Conservation (phyloP, 2,113 vertebrate genomes). For the Mugil cephalus region DNA sequence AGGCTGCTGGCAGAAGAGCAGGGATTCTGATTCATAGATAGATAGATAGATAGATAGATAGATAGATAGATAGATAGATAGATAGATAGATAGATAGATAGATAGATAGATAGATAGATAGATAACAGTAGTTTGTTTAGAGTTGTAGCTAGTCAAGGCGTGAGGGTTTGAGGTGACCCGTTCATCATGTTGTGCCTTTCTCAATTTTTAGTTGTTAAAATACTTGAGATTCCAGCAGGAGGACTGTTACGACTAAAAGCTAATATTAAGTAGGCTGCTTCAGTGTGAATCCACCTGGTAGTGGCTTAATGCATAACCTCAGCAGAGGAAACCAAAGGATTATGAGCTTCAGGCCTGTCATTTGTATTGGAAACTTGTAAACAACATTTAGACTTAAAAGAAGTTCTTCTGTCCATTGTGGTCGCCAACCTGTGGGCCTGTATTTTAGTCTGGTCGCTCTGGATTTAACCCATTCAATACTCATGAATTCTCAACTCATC, state of each 20-base stretch:
- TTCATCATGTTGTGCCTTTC: background rate
- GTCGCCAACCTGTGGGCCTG: background rate
- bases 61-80: too few relatives aligned
- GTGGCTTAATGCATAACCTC: background rate
- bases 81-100: too few relatives aligned
- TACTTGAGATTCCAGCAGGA: slow-evolving; percentile 42
- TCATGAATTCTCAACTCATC: background rate
- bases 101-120: too few relatives aligned
- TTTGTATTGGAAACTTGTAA: slow-evolving; percentile 6
- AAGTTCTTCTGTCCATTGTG: background rate
- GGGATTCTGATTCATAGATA: too few relatives aligned
- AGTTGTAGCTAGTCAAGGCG: background rate
- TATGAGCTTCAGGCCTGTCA: slow-evolving; percentile 10
- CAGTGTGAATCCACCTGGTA: slow-evolving; percentile 23
- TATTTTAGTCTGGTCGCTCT: background rate
- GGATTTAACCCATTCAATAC: background rate
- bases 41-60: too few relatives aligned
- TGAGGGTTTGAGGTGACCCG: background rate
- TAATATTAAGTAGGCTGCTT: slow-evolving; percentile 6
- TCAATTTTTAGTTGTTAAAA: slow-evolving; percentile 29
- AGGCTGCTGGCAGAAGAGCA: too few relatives aligned
- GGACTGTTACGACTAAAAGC: background rate
- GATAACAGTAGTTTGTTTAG: too few relatives aligned
- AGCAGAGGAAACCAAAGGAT: background rate
- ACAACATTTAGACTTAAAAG: slow-evolving; percentile 6